Evolutionary conservation across 2,113 vertebrate genomes (phyloP).

Genomic region (Mellivora capensis): DNA sequence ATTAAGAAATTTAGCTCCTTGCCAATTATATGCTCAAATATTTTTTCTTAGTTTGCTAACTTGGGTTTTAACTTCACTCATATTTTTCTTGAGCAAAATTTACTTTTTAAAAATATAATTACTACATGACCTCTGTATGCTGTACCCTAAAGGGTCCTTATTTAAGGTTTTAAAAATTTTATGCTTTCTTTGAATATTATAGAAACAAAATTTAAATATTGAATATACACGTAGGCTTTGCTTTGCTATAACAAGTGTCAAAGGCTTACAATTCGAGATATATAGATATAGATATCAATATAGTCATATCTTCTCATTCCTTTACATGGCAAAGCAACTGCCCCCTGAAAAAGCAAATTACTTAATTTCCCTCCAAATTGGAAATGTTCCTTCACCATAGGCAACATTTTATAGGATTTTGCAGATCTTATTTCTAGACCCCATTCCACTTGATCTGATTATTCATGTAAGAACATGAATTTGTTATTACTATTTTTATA

Average conservation of each 20-base stretch:
- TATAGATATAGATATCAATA: too few relatives aligned
- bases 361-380: background rate
- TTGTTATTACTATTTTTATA: background rate
- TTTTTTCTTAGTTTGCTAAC: background rate
- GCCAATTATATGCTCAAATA: background rate
- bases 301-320: background rate
- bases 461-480: background rate
- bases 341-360: background rate
- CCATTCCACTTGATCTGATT: background rate
- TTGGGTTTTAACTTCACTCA: background rate
- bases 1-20: background rate
- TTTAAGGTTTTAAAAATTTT: background rate
- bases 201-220: background rate
- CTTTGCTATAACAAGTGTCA: background rate
- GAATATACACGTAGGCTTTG: background rate
- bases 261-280: background rate
- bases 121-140: background rate
- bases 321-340: background rate
- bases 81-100: background rate
- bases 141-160: background rate
- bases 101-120: background rate
- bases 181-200: background rate
- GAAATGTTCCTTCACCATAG: background rate
- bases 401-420: background rate
- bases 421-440: background rate